These are phyloP conservation scores for Falco novaeseelandiae DNA, from an alignment of 2,797 vertebrate genomes.

Conservation along the genomic window DNA sequence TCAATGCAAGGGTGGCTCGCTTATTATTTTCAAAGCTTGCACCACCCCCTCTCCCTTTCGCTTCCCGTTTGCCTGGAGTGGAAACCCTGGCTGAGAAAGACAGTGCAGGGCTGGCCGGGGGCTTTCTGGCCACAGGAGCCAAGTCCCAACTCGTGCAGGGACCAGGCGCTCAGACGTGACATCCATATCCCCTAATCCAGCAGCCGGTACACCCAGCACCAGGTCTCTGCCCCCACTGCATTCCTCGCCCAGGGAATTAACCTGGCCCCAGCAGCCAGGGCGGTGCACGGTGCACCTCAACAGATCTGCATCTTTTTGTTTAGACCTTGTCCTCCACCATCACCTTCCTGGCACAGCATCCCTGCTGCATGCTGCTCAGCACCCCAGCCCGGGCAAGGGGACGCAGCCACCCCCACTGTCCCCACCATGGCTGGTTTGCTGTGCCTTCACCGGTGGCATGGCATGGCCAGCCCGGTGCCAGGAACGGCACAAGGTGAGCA, in stretches of 20 bases:
- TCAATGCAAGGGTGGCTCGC: neutral
- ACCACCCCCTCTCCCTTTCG: neutral
- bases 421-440: rapidly evolving
- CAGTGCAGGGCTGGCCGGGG: rapidly evolving
- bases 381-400: rapidly evolving
- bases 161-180: rapidly evolving
- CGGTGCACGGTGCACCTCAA: rapidly evolving
- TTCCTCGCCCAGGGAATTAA: neutral
- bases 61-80: neutral
- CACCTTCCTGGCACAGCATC: neutral
- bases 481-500: neutral
- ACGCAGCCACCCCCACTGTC: rapidly evolving
- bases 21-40: neutral
- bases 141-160: neutral
- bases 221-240: neutral
- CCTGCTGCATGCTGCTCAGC: rapidly evolving
- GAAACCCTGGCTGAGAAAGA: rapidly evolving
- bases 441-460: rapidly evolving
- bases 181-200: rapidly evolving
- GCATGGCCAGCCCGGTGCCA: neutral
- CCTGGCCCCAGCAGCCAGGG: rapidly evolving
- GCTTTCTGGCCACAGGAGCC: rapidly evolving
- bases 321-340: neutral
- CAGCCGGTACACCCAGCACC: too few species aligned
- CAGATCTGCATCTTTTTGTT: neutral